Conservation (phyloP, 1,140 invertebrate species). For the Adoxophyes honmai region DNA sequence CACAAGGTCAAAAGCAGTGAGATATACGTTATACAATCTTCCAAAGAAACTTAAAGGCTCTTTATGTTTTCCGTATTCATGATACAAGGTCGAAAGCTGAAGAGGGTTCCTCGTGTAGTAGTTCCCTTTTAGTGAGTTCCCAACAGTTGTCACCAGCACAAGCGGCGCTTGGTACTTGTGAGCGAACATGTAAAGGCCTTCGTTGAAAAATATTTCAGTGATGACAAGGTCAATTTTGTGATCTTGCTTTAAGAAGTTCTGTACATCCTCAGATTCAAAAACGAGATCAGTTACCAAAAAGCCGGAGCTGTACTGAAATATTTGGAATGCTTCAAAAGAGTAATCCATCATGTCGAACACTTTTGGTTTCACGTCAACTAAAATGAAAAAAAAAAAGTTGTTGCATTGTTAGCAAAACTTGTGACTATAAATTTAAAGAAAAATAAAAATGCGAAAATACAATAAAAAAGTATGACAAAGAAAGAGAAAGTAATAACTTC, state of each 20-base stretch:
- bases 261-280: conserved; percentile 48
- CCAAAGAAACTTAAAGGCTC: conserved; percentile 52
- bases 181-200: conserved; percentile 54
- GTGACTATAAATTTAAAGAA: too few species aligned
- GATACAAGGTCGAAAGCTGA: conserved; percentile 56
- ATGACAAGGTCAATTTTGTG: conserved; percentile 61
- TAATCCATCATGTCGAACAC: conserved; percentile 7
- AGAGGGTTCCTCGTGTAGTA: conserved; percentile 54
- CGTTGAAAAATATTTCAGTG: conserved; percentile 56
- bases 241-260: conserved; percentile 43
- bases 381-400: too few species aligned
- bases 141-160: conserved; percentile 12
- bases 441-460: too few species aligned
- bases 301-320: conserved; percentile 35
- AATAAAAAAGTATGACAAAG: too few species aligned
- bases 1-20: conserved; percentile 13
- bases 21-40: conserved; percentile 30
- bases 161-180: conserved; percentile 52
- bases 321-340: conserved; percentile 4
- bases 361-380: neutral
- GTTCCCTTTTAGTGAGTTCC: conserved; percentile 19
- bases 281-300: conserved; percentile 46
- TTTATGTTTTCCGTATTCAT: conserved; percentile 30
- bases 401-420: too few species aligned
- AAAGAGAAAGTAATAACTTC: too few species aligned